phyloP scores from a whole-genome alignment of 2,113 vertebrate species.

The Ageneiosus marmoratus region DNA sequence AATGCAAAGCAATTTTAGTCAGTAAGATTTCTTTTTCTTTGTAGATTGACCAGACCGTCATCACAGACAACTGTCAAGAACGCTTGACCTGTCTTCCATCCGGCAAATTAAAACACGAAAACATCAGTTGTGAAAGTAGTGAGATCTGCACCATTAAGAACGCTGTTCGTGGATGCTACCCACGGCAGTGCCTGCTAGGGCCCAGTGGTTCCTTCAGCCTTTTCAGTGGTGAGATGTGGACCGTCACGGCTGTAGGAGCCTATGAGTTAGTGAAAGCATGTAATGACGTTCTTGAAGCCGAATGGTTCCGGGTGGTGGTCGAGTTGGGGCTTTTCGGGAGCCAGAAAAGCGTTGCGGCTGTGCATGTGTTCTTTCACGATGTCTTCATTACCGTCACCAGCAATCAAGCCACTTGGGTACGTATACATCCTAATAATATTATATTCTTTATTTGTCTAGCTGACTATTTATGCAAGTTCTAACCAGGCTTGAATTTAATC shows the following conservation, averaged over 20 bases:
- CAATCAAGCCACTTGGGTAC: constrained; percentile 58
- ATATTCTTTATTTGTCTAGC: not conserved
- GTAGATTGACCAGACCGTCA: constrained; percentile 53
- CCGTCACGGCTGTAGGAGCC: constrained; percentile 47
- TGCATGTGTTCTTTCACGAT: constrained; percentile 59
- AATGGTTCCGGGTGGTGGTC: constrained; percentile 67
- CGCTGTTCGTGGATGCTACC: constrained; percentile 51
- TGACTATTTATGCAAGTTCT: too few relatives aligned
- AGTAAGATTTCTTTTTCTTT: not conserved
- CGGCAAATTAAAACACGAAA: constrained; percentile 46
- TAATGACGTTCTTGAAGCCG: not conserved
- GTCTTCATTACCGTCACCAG: constrained; percentile 51
- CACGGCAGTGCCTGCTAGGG: constrained; percentile 54
- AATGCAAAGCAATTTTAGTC: not conserved
- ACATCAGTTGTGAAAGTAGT: constrained; percentile 44
- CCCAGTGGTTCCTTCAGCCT: constrained; percentile 48
- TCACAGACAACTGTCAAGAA: constrained; percentile 53
- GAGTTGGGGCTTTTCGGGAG: constrained; percentile 40
- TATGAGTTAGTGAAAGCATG: constrained; percentile 59
- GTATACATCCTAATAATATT: constrained; percentile 25
- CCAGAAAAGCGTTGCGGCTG: constrained; percentile 1
- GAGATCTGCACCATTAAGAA: constrained; percentile 53
- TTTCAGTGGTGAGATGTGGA: constrained; percentile 51
- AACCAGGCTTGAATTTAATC: too few relatives aligned
- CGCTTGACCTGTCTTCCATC: constrained; percentile 51